These are phyloP conservation scores for Eupithecia vulgata DNA, from an alignment of 2,888 invertebrate genomes.

Conservation along the genomic window DNA sequence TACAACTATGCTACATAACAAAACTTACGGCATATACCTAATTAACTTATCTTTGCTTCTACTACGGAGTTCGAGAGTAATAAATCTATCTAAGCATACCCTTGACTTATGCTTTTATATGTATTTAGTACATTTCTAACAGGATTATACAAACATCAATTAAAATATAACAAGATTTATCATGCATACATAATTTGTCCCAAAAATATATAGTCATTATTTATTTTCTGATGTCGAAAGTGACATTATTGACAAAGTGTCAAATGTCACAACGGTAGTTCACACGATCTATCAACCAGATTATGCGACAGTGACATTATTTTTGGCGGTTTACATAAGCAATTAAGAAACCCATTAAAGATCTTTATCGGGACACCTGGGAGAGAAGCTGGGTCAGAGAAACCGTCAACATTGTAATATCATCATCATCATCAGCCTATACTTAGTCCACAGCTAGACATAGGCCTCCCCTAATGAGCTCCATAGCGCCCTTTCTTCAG, in stretches of 20 bases:
- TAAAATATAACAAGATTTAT: not conserved
- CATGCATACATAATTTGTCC: not conserved
- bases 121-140: not conserved
- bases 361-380: conserved; percentile 29
- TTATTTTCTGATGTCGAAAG: not conserved
- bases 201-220: not conserved
- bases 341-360: conserved; percentile 32
- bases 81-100: not conserved
- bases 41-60: too few species aligned
- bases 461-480: too few species aligned
- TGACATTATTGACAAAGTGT: conserved; percentile 18
- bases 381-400: conserved; percentile 21
- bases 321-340: conserved; percentile 41
- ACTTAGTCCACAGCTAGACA: too few species aligned
- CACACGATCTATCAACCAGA: conserved; percentile 52
- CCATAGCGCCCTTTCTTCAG: too few species aligned
- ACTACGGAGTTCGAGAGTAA: not conserved
- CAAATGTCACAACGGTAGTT: conserved; percentile 37
- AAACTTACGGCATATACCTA: too few species aligned
- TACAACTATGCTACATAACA: too few species aligned
- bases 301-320: conserved; percentile 45
- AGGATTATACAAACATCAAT: not conserved
- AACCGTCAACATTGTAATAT: not conserved
- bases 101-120: not conserved
- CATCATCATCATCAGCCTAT: too few species aligned